Conservation (phyloP, 2,797 vertebrate species). For the Mergus octosetaceus region DNA sequence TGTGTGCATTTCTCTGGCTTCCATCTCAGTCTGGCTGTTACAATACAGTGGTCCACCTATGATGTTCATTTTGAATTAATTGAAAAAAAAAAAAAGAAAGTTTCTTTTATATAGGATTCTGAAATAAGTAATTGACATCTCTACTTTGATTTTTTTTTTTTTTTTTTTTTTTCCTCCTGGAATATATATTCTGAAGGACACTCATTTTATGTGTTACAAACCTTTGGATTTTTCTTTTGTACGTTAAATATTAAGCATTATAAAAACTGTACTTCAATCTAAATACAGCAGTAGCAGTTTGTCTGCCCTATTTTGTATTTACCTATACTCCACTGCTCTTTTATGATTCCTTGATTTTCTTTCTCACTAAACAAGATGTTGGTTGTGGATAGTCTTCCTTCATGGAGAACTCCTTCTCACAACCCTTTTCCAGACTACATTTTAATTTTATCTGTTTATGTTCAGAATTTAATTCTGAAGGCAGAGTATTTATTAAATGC, state of each 20-base stretch:
- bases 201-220: neutral
- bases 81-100: neutral
- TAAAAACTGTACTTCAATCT: neutral
- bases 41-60: neutral
- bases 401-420: neutral
- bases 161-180: neutral
- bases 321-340: neutral
- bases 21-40: neutral
- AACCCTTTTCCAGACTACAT: neutral
- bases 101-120: neutral
- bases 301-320: neutral
- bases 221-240: neutral
- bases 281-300: neutral
- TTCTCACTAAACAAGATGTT: neutral
- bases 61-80: neutral
- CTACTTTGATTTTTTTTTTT: neutral
- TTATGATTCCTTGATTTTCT: neutral
- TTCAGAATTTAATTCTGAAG: neutral
- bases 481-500: neutral
- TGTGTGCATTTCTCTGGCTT: neutral
- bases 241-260: neutral
- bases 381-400: neutral
- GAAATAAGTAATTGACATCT: neutral
- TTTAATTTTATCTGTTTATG: neutral
- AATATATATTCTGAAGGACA: neutral